A percentile compares a stretch with the other conserved stretches of the same genome.
These are phyloP conservation scores for Spea multiplicata DNA, from an alignment of 2,113 vertebrate genomes.

Conservation along the genomic window DNA sequence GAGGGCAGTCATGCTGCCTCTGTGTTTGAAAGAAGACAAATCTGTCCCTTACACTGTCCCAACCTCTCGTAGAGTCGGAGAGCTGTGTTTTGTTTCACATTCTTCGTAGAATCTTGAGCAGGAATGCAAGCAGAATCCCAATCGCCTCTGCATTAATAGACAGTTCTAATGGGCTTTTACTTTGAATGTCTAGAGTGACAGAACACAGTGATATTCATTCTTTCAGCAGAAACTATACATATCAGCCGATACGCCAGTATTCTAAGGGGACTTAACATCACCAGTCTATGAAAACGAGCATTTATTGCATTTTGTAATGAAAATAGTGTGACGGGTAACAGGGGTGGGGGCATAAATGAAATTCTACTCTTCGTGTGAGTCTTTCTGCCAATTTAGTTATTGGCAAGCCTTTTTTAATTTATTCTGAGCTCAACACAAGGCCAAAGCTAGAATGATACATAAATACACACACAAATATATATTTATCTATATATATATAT, in stretches of 20 bases:
- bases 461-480: too few relatives aligned
- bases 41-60: conserved; percentile 51
- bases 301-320: too few relatives aligned
- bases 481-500: too few relatives aligned
- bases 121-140: conserved; percentile 29
- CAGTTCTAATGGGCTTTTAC: background rate
- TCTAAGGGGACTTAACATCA: background rate
- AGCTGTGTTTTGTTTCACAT: conserved; percentile 53
- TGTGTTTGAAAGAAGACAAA: conserved; percentile 51
- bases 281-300: too few relatives aligned
- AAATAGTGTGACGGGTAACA: too few relatives aligned
- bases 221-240: background rate
- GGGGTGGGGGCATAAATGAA: too few relatives aligned
- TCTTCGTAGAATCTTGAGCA: conserved; percentile 9
- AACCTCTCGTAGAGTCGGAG: conserved; percentile 44
- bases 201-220: background rate
- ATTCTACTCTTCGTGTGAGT: too few relatives aligned
- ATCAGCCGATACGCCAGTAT: background rate
- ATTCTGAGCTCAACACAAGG: background rate
- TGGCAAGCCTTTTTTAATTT: conserved; percentile 13
- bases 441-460: too few relatives aligned
- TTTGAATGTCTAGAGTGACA: background rate
- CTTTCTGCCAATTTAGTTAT: too few relatives aligned
- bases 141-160: conserved; percentile 17
- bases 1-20: conserved; percentile 51